phyloP scores from a whole-genome alignment of 2,888 invertebrate species.

The Arctia plantaginis region DNA sequence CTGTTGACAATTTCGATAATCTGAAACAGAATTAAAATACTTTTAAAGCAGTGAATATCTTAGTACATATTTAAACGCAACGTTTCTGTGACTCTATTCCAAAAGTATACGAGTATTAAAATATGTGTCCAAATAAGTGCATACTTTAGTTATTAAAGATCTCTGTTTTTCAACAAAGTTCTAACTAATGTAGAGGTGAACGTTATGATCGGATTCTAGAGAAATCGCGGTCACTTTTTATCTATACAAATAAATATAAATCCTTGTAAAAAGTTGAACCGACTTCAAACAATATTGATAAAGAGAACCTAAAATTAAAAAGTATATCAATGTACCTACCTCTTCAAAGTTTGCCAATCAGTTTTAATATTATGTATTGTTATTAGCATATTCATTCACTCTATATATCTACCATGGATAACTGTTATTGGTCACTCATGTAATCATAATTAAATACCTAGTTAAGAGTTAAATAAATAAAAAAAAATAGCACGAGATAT shows the following conservation, averaged over 20 bases:
- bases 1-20: neutral
- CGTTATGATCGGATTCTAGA: neutral
- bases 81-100: neutral
- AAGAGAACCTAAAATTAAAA: too few relatives aligned
- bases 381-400: too few relatives aligned
- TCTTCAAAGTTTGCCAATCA: too few relatives aligned
- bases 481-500: too few relatives aligned
- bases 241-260: neutral
- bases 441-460: too few relatives aligned
- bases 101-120: neutral
- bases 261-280: too few relatives aligned
- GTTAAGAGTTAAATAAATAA: too few relatives aligned
- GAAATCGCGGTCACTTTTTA: neutral
- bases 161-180: neutral
- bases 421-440: too few relatives aligned
- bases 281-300: too few relatives aligned
- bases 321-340: too few relatives aligned
- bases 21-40: neutral
- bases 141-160: neutral
- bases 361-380: too few relatives aligned
- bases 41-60: neutral
- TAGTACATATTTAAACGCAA: neutral
- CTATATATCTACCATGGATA: too few relatives aligned
- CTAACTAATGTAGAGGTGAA: neutral
- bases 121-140: neutral